phyloP scores from a whole-genome alignment of 2,888 invertebrate species.

The Rhingia campestris region DNA sequence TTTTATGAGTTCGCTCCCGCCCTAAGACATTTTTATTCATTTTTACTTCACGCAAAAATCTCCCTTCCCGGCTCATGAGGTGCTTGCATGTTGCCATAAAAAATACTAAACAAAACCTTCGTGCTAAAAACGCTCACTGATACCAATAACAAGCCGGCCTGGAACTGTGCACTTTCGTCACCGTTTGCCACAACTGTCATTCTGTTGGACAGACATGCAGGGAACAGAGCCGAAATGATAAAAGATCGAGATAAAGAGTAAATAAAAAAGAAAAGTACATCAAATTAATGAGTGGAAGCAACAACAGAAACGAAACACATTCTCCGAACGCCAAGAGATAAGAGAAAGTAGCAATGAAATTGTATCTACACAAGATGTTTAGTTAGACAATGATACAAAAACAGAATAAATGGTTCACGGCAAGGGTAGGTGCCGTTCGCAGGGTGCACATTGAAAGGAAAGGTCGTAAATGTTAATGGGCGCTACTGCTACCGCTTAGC shows the following conservation, averaged over 20 bases:
- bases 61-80: constrained; percentile 42
- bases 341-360: constrained; percentile 72
- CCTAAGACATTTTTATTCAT: constrained; percentile 61
- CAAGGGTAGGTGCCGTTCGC: constrained; percentile 36
- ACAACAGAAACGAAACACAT: constrained; percentile 63
- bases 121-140: constrained; percentile 49
- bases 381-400: constrained; percentile 51
- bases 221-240: constrained; percentile 47
- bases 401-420: constrained; percentile 37
- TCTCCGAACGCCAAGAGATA: constrained; percentile 62
- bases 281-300: constrained; percentile 70
- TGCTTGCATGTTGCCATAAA: constrained; percentile 50
- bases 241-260: constrained; percentile 57
- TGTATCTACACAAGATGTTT: constrained; percentile 70
- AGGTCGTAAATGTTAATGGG: constrained; percentile 68
- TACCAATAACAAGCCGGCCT: constrained; percentile 10
- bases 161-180: constrained; percentile 61
- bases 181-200: constrained; percentile 53
- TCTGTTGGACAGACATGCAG: constrained; percentile 15
- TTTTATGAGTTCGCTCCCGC: constrained; percentile 67
- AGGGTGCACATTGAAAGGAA: constrained; percentile 47
- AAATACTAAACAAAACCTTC: constrained; percentile 42
- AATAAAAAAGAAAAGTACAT: constrained; percentile 59
- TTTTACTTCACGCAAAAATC: constrained; percentile 66
- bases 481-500: constrained; percentile 24